Conservation (phyloP, 1,140 invertebrate species). For the Drosophila baimaii region DNA sequence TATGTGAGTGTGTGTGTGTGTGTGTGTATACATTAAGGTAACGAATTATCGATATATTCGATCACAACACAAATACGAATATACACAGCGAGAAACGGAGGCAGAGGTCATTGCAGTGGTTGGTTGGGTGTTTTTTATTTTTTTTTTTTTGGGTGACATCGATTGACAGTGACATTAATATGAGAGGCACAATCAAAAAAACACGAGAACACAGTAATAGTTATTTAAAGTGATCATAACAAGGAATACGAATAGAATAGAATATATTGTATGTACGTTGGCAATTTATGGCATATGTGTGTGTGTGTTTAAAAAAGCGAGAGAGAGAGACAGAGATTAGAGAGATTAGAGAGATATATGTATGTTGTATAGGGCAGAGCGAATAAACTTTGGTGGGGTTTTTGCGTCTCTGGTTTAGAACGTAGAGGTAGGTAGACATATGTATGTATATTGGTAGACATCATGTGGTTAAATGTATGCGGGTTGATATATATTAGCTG, state of each 20-base stretch:
- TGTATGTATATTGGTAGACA: slow-evolving; percentile 25
- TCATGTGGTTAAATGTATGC: slow-evolving; percentile 33
- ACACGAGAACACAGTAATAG: slow-evolving; percentile 34
- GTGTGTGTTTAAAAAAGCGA: slow-evolving; percentile 19
- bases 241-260: slow-evolving; percentile 34
- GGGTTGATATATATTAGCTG: slow-evolving; percentile 32
- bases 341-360: slow-evolving; percentile 35
- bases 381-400: slow-evolving; percentile 10
- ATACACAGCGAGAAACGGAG: slow-evolving; percentile 48
- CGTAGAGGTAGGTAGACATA: slow-evolving; percentile 15
- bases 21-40: slow-evolving; percentile 18
- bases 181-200: slow-evolving; percentile 33
- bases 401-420: slow-evolving; percentile 8
- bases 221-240: slow-evolving; percentile 41
- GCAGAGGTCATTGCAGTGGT: slow-evolving; percentile 41
- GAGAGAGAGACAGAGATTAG: slow-evolving; percentile 20
- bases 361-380: slow-evolving; percentile 16
- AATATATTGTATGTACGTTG: slow-evolving; percentile 14
- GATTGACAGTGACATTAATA: slow-evolving; percentile 38
- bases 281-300: slow-evolving; percentile 23
- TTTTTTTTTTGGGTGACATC: slow-evolving; percentile 42
- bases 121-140: slow-evolving; percentile 6
- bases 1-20: slow-evolving; percentile 8
- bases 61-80: slow-evolving; percentile 49
- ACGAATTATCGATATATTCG: slow-evolving; percentile 38